Evolutionary conservation across 2,113 vertebrate genomes (phyloP).

Genomic region (Leptodactylus fuscus): DNA sequence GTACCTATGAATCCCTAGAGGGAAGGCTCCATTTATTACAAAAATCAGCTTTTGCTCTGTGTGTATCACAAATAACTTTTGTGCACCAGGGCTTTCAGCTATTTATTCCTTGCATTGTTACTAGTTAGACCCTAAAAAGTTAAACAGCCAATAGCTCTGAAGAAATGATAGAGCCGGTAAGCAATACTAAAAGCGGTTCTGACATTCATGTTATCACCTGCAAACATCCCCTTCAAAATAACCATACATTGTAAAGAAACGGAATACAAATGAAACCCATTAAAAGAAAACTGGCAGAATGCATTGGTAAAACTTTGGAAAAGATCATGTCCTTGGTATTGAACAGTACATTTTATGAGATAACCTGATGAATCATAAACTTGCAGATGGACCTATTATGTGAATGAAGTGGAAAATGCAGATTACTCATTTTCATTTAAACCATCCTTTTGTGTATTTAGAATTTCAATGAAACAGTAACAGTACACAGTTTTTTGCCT

Average conservation of each 20-base stretch:
- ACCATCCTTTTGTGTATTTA: conserved; percentile 51
- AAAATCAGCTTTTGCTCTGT: background rate
- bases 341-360: conserved; percentile 25
- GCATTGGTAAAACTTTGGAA: conserved; percentile 1
- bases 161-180: background rate
- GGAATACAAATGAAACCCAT: background rate
- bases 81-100: background rate
- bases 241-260: background rate
- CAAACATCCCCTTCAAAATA: background rate
- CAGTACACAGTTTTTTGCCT: conserved; percentile 27
- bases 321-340: conserved; percentile 44
- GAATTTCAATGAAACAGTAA: conserved; percentile 37
- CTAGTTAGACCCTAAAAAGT: background rate
- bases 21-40: background rate
- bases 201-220: background rate
- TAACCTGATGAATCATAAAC: conserved; percentile 46
- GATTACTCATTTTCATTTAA: conserved; percentile 54
- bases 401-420: conserved; percentile 54
- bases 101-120: background rate
- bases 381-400: conserved; percentile 54
- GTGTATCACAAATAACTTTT: background rate
- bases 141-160: background rate
- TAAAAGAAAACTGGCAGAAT: background rate
- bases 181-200: background rate
- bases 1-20: too few species aligned